Evolutionary conservation across 2,113 vertebrate genomes (phyloP).

Genomic region (Centropus unirufus): DNA sequence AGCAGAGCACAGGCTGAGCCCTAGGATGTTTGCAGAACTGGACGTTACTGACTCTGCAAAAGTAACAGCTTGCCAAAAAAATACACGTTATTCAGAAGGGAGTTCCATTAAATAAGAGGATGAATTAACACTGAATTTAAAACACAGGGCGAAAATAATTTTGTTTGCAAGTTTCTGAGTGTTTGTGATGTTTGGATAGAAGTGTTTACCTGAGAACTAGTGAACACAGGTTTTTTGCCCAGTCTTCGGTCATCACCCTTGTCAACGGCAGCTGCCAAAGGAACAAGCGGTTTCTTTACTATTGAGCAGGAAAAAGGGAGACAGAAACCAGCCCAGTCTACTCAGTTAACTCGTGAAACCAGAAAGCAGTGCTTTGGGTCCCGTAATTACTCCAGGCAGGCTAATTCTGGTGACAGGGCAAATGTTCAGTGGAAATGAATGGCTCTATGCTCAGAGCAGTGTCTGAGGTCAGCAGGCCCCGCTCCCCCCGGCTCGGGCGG

Average conservation of each 20-base stretch:
- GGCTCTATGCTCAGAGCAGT: background rate
- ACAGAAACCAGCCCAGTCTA: slow-evolving; percentile 5
- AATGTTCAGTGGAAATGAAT: background rate
- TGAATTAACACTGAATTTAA: background rate
- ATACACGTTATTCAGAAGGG: background rate
- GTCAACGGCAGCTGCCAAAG: slow-evolving; percentile 89
- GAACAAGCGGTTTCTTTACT: slow-evolving; percentile 53
- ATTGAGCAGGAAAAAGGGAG: background rate
- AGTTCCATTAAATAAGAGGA: background rate
- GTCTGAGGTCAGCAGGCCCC: background rate
- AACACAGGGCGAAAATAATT: background rate
- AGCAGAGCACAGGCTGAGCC: background rate
- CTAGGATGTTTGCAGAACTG: background rate
- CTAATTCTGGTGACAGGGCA: background rate
- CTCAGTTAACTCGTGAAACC: slow-evolving; percentile 13
- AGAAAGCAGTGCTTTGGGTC: background rate
- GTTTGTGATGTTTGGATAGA: background rate
- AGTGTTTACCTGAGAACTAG: slow-evolving; percentile 90
- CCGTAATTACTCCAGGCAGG: background rate
- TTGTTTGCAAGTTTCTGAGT: background rate
- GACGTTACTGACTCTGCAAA: background rate
- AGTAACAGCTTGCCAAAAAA: background rate
- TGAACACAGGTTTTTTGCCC: slow-evolving; percentile 90
- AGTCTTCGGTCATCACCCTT: slow-evolving; percentile 91
- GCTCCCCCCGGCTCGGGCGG: no score